Evolutionary conservation across 2,888 invertebrate genomes (phyloP), one percentile per base, ranked within the genome.

Genomic region (Caenorhabditis sp.): DNA sequence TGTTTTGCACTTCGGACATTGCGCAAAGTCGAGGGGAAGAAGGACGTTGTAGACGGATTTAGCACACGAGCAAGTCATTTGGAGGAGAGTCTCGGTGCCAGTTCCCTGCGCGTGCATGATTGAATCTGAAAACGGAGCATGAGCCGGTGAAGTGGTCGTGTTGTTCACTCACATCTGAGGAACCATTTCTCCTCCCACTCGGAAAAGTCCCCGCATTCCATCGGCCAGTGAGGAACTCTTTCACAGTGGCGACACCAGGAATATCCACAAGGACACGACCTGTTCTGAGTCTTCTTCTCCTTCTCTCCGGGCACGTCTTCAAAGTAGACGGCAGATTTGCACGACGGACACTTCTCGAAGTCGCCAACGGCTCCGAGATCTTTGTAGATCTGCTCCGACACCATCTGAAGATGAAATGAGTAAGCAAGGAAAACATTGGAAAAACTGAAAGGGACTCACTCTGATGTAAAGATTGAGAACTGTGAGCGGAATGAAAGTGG

Each of bases 101-200:
- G 52, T 9, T 8, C 70, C 70, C 27, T 59, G 52, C 30, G 70
- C 58, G 24, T 50, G 37, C 24, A n/a, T 50, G 27, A 70, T 59
- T 6, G 59, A 30, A 30, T 70, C 68, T 68, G 48, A 39, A 48
- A 48, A 15, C 41, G 15, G 20, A 7, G 20, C 4, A 2, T 27
- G 13, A 58, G n/a, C 13, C 2, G 20, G 30, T 22, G 13, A n/a
- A 45, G 24, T 22, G 8, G 20, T 7, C 2, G 8, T 1, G 22
- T 6, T 22, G 13, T 2, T n/a, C 3, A 20, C 63, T 48, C 41
- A 66, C 66, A 68, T 68, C 68, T 68, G 43, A 68, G 32, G 22
- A 68, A n/a, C 68, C 68, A 68, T 43, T 68, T 68, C 26, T 58
- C 68, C 26, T 68, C 58, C 68, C 68, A 68, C 50, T 68, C 68